These are phyloP conservation scores for Drosophila leonis DNA, from an alignment of 2,888 invertebrate genomes.

Conservation along the genomic window DNA sequence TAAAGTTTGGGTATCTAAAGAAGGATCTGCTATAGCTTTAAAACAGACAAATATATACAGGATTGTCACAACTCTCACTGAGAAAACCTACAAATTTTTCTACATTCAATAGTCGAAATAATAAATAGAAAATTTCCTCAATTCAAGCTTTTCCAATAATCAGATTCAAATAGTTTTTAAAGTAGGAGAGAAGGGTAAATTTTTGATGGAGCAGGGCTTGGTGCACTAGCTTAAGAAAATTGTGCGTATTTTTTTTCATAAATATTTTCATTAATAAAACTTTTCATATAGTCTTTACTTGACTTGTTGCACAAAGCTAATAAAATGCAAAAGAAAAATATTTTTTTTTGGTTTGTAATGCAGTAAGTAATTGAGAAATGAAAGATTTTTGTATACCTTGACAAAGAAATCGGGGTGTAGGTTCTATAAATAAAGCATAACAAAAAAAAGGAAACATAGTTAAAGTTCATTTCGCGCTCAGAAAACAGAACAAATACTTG, in stretches of 20 bases:
- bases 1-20: not conserved
- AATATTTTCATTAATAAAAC: slow-evolving; percentile 16
- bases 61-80: not conserved
- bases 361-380: slow-evolving; percentile 65
- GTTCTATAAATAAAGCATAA: slow-evolving; percentile 84
- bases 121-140: slow-evolving; percentile 14
- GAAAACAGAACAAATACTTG: slow-evolving; percentile 31
- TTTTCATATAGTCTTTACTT: slow-evolving; percentile 39
- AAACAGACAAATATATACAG: slow-evolving; percentile 26
- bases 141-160: slow-evolving; percentile 14
- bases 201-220: slow-evolving; percentile 4
- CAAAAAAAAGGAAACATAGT: slow-evolving; percentile 67
- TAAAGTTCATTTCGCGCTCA: slow-evolving; percentile 61
- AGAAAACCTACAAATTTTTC: not conserved
- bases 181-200: not conserved
- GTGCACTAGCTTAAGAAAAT: slow-evolving; percentile 48
- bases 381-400: slow-evolving; percentile 82
- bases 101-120: slow-evolving; percentile 6
- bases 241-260: slow-evolving; percentile 30
- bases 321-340: slow-evolving; percentile 60
- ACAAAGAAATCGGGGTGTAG: slow-evolving; percentile 85
- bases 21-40: not conserved
- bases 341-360: slow-evolving; percentile 45
- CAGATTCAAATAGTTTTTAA: not conserved
- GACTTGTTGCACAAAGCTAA: slow-evolving; percentile 66